phyloP scores from a whole-genome alignment of 1,140 invertebrate genomes.

The Portunus trituberculatus region DNA sequence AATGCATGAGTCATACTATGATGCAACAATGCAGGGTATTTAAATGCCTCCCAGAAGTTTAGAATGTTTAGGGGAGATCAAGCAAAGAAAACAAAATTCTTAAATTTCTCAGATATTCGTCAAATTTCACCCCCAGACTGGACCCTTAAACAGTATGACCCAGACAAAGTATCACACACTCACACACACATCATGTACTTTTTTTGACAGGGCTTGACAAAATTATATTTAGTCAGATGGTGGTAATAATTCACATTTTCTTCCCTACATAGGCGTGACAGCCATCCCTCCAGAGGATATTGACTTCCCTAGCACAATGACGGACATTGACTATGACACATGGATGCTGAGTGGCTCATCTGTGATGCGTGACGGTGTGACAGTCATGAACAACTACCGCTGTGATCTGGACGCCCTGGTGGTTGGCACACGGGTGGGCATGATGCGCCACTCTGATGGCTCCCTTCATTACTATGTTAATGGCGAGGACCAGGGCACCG shows the following conservation, averaged over 20 bases:
- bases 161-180: too few species aligned
- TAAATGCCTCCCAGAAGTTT: too few species aligned
- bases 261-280: constrained; percentile 86
- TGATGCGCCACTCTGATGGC: constrained; percentile 92
- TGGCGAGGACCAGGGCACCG: constrained; percentile 93
- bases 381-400: constrained; percentile 90
- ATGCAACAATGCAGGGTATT: too few species aligned
- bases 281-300: constrained; percentile 92
- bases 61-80: too few species aligned
- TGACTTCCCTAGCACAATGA: constrained; percentile 93
- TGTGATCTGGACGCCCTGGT: constrained; percentile 90
- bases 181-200: too few species aligned
- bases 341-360: constrained; percentile 94
- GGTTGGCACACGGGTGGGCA: constrained; percentile 85
- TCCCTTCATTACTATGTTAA: constrained; percentile 94
- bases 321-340: constrained; percentile 94
- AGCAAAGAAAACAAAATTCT: too few species aligned
- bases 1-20: too few species aligned
- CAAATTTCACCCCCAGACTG: too few species aligned
- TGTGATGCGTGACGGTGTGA: constrained; percentile 83
- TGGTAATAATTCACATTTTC: constrained; percentile 49
- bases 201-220: too few species aligned
- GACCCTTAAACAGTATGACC: too few species aligned
- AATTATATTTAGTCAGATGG: too few species aligned
- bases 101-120: too few species aligned